These are phyloP conservation scores for Oceanodroma leucorhoa DNA, from an alignment of 2,797 vertebrate genomes.

Conservation along the genomic window DNA sequence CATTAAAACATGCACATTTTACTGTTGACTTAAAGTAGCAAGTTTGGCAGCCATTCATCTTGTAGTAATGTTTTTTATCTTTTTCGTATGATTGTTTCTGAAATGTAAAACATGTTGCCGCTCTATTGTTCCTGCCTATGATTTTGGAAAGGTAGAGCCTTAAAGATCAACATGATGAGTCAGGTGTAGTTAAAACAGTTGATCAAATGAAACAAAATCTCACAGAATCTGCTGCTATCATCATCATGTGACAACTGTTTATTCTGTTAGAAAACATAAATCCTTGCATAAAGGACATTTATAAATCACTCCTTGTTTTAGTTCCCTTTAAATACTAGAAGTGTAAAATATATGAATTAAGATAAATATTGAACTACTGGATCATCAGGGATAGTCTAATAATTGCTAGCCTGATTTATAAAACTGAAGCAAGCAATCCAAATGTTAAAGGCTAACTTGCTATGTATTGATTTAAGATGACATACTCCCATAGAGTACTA, in stretches of 20 bases:
- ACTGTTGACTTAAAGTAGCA: not conserved
- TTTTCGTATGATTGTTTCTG: not conserved
- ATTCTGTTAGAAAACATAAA: not conserved
- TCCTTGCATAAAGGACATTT: not conserved
- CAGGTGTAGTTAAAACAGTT: not conserved
- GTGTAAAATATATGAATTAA: not conserved
- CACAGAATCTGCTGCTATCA: not conserved
- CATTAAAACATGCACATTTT: not conserved
- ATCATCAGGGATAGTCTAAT: not conserved
- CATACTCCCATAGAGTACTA: not conserved
- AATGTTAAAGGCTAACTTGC: conserved; percentile 47
- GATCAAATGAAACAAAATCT: not conserved
- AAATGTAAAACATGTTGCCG: not conserved
- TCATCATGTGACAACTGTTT: not conserved
- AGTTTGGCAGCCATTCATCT: not conserved
- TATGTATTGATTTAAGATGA: conserved; percentile 43
- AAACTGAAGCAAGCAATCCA: conserved; percentile 11
- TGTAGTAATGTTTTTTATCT: not conserved
- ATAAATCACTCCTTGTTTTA: not conserved
- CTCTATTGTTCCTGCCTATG: fast-evolving
- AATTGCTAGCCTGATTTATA: conserved; percentile 31
- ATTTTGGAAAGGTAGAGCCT: not conserved
- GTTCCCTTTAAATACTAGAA: not conserved
- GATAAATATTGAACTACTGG: not conserved
- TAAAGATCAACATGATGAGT: not conserved